These are phyloP conservation scores for Onychomys leucogaster DNA, from an alignment of 2,797 vertebrate species.

Conservation along the genomic window DNA sequence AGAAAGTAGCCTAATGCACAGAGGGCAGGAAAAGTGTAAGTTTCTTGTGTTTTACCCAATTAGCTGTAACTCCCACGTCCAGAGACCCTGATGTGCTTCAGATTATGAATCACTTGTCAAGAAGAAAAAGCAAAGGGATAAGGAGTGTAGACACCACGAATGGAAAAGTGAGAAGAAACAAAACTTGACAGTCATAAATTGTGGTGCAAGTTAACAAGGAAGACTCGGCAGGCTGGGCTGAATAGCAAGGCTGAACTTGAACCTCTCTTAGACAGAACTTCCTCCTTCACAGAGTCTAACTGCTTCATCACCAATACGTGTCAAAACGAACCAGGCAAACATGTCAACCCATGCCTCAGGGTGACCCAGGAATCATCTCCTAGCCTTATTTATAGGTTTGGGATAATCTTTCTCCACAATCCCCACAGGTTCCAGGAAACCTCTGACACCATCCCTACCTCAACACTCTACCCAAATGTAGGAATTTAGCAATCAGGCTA, in stretches of 20 bases:
- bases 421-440: background rate
- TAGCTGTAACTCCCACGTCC: background rate
- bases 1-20: background rate
- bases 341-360: too few relatives aligned
- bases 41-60: background rate
- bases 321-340: background rate
- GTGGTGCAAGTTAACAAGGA: background rate
- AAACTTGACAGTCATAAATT: background rate
- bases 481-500: background rate
- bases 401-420: background rate
- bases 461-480: background rate
- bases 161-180: background rate
- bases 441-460: background rate
- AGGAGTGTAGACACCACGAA: background rate
- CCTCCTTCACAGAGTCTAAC: background rate
- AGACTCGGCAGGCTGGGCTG: background rate
- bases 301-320: background rate
- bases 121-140: background rate
- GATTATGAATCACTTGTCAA: background rate
- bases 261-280: too few relatives aligned
- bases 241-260: background rate
- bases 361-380: background rate
- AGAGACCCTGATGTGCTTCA: background rate
- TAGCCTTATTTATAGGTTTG: background rate
- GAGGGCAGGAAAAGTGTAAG: background rate